Base-by-base conservation (phyloP, 2,888 invertebrate species). In the Eurytoma californica region DNA sequence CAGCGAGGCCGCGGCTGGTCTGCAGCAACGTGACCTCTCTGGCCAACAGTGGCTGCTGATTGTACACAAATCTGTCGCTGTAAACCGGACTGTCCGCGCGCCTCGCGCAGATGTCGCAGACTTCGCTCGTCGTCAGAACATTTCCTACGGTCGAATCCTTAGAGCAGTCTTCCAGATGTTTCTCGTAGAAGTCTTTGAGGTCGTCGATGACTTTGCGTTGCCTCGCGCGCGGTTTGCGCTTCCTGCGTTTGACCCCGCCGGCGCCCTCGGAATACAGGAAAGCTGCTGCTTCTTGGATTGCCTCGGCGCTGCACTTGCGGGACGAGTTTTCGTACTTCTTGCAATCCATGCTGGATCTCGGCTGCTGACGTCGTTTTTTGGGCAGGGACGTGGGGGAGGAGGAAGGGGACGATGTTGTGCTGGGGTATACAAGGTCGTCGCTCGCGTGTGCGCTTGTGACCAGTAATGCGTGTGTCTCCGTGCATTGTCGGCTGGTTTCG, bases 401-500 rank as follows among this genome's bases (percentile, higher is more conserved):
- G 16, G 72, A 55, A 24, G 47, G n/a, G 4, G 60, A 51, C 0
- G 60, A 20, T n/a, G n/a, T 61, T 9, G 68, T 24, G 58, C 18
- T 39, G 7, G 30, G 47, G 53, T 47, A 24, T 24, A 51, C 53
- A 3, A 65, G 18, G 5, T 61, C 20, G 49, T 47, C 14, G 57
- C 67, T 57, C 20, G 47, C 2, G 58, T 24, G 75, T 12, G 60
- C 60, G 3, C 58, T 12, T 16, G 14, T 58, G 69, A 3, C 3
- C 12, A 20, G 14, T 3, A 13, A 86, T 86, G 90, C 90, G 90
- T 90, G 89, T 90, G 90, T 90, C 83, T 88, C 87, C 85, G 85
- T 86, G 85, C 82, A 79, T 81, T 61, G 51, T 49, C 61, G 75
- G 18, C 61, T 67, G 18, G n/a, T 51, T 80, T 84, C 86, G 83